Evolutionary conservation across 2,113 vertebrate species (phyloP), one percentile per base, ranked within the genome.

Genomic region (Ctenodactylus gundi): DNA sequence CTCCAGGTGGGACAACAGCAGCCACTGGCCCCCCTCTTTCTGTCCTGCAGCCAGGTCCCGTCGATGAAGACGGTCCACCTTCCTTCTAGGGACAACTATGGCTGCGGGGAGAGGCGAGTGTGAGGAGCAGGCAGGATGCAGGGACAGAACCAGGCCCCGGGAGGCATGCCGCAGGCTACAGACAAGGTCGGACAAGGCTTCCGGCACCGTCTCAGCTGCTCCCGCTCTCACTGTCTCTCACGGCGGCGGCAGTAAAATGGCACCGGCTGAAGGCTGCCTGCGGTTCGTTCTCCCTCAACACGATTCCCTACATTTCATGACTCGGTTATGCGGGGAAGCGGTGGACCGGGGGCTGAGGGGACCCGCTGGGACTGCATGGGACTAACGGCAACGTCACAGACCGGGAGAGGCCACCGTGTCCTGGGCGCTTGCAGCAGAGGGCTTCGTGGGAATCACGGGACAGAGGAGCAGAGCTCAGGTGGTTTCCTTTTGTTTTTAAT

Each of bases 401-500:
- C 7, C 41, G 27, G 83, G 7, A 1, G 5, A 20, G 8, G 29
- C 3, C 18, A 0, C 7, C 36, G 3, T 13, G 12, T 29, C 83
- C 70, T 46, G 14, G 0, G 7, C 1, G 3, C n/a, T 0, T 6
- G 31, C 2, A 4, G 6, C 13, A 20, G 49, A 57, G 39, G 21
- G n/a, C 67, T 41, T 55, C 53, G 46, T 60, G 17, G 58, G 0
- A 27, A 8, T 14, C 39, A 44, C 46, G 41, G 64, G 46, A 78
- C 76, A 55, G 9, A 62, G 6, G 27, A 29, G 23, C 44, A 4
- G 31, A n/a, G 20, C 1, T 10, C 23, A 29, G 44, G 3, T 6
- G 21, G 3, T 44, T 60, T 41, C 14, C 65, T 55, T 49, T 31
- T 9, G 7, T 39, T 88, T 94, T 92, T 95, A 89, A 92, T 92